Percentiles rank a stretch among this genome's conserved stretches.
Evolutionary conservation across 1,140 invertebrate genomes (phyloP).

Genomic region (Neotoxoptera formosana): DNA sequence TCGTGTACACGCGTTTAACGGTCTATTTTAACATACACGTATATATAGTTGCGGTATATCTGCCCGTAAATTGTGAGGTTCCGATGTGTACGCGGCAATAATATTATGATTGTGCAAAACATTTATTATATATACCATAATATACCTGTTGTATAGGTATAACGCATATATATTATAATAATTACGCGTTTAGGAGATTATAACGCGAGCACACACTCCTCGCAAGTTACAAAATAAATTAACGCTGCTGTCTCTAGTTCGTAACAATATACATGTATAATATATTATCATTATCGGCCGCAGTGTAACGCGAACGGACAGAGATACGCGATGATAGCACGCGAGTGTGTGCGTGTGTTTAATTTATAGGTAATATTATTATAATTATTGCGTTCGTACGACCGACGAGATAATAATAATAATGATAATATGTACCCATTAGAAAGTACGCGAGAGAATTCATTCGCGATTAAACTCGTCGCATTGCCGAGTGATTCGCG

Average conservation of each 20-base stretch:
- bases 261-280: neutral
- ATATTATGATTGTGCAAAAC: neutral
- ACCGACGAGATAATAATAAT: neutral
- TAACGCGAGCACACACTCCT: neutral
- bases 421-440: neutral
- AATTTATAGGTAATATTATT: too few relatives aligned
- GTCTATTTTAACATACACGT: neutral
- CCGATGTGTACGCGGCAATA: neutral
- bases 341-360: too few relatives aligned
- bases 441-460: neutral
- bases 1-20: neutral
- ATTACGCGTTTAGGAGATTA: neutral
- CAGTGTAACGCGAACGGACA: neutral
- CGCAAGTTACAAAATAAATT: neutral
- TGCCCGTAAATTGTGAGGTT: neutral
- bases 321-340: neutral
- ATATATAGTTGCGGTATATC: neutral
- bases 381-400: too few relatives aligned
- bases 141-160: too few relatives aligned
- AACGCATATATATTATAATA: neutral
- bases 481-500: neutral
- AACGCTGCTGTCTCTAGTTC: neutral
- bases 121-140: neutral
- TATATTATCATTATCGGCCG: neutral
- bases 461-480: neutral